These are phyloP conservation scores for Glaucomys volans DNA, from an alignment of 2,113 vertebrate species.

Conservation along the genomic window DNA sequence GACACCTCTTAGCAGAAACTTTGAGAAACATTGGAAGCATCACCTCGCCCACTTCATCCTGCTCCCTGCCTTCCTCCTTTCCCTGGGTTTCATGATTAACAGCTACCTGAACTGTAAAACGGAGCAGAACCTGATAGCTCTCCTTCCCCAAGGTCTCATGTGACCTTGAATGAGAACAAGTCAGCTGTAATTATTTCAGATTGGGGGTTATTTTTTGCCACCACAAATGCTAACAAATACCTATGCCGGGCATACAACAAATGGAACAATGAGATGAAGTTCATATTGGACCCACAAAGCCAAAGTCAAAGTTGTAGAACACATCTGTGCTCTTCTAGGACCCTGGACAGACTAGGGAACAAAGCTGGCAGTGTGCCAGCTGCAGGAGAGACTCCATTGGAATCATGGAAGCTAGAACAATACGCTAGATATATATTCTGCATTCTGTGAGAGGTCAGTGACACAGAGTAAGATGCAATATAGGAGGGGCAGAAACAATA, in stretches of 20 bases:
- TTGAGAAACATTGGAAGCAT: neutral
- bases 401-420: neutral
- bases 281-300: neutral
- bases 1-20: neutral
- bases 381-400: fast-evolving
- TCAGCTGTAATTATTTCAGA: neutral
- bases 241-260: neutral
- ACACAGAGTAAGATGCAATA: neutral
- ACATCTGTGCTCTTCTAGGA: neutral
- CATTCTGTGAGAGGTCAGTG: neutral
- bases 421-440: neutral
- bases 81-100: neutral
- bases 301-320: neutral
- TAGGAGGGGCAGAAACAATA: neutral
- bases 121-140: no score
- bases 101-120: neutral
- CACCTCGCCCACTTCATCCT: fast-evolving
- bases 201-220: neutral
- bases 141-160: neutral
- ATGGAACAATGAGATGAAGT: neutral
- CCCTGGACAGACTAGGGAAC: fast-evolving
- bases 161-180: neutral
- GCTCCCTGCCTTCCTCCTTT: neutral
- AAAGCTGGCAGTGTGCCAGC: fast-evolving
- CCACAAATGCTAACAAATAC: neutral